Conservation (phyloP, 2,888 invertebrate species). For the Hyppa rectilinea region DNA sequence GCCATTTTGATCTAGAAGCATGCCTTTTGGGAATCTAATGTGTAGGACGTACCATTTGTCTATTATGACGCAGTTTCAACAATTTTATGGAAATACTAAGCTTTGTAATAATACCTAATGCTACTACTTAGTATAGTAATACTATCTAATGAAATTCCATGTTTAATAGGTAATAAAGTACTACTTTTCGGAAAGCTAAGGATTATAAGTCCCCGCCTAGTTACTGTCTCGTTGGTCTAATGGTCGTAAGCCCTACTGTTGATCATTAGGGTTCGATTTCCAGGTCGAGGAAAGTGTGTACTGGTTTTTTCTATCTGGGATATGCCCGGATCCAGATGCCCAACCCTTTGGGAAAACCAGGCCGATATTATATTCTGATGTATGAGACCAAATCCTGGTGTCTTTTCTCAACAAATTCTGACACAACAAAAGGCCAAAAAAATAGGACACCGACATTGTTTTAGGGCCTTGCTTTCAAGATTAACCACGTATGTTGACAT, state of each 20-base stretch:
- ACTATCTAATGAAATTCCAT: not conserved
- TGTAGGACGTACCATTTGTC: slow-evolving; percentile 32
- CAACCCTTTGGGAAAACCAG: too few relatives aligned
- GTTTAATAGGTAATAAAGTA: not conserved
- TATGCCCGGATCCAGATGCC: too few relatives aligned
- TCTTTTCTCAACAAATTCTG: slow-evolving; percentile 1
- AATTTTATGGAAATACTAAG: slow-evolving; percentile 6
- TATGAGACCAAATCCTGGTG: not conserved
- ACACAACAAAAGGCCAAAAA: slow-evolving; percentile 20
- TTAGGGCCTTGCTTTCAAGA: slow-evolving; percentile 58
- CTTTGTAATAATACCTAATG: too few relatives aligned
- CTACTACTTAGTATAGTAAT: too few relatives aligned
- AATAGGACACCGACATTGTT: slow-evolving; percentile 38
- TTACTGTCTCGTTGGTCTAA: too few relatives aligned
- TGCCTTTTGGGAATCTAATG: slow-evolving; percentile 7
- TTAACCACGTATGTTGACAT: slow-evolving; percentile 66
- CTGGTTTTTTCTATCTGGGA: too few relatives aligned
- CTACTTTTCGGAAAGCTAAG: not conserved
- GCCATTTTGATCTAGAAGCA: not conserved
- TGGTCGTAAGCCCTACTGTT: too few relatives aligned
- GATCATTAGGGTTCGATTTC: too few relatives aligned
- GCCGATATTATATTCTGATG: too few relatives aligned
- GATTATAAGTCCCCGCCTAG: too few relatives aligned
- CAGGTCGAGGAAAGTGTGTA: too few relatives aligned
- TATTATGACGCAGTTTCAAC: slow-evolving; percentile 2